These are phyloP conservation scores for Avahi laniger DNA, from an alignment of 2,797 vertebrate species.

Conservation along the genomic window DNA sequence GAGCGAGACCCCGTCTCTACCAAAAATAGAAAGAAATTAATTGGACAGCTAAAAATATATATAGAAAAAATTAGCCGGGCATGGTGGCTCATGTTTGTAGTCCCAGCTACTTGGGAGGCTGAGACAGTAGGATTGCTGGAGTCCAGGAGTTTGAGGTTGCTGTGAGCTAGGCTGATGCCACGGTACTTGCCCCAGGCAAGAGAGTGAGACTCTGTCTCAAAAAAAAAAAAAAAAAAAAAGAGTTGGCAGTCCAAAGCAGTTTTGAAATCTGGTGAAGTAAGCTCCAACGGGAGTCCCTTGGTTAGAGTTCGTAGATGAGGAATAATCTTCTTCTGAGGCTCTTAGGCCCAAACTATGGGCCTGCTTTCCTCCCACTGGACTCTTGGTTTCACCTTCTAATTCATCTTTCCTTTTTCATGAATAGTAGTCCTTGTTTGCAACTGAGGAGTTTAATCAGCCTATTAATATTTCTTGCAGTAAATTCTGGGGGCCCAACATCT, in stretches of 20 bases:
- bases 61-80: no score
- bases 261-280: not conserved
- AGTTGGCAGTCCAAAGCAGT: not conserved
- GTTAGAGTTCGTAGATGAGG: not conserved
- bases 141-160: no score
- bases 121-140: no score
- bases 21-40: no score
- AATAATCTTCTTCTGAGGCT: not conserved
- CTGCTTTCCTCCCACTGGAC: not conserved
- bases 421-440: not conserved
- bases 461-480: not conserved
- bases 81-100: no score
- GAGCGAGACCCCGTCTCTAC: no score
- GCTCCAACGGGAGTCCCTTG: not conserved
- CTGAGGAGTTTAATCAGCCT: not conserved
- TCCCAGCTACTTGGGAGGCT: no score
- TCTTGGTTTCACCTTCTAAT: not conserved
- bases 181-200: no score
- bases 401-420: not conserved
- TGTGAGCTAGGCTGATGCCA: no score
- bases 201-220: no score
- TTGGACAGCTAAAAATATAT: no score
- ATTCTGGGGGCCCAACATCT: not conserved
- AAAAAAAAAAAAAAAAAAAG: no score
- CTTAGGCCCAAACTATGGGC: not conserved